Evolutionary conservation across 2,797 vertebrate genomes (phyloP), one percentile per base, ranked within the genome.

Genomic region (Xiphophorus birchmanni): DNA sequence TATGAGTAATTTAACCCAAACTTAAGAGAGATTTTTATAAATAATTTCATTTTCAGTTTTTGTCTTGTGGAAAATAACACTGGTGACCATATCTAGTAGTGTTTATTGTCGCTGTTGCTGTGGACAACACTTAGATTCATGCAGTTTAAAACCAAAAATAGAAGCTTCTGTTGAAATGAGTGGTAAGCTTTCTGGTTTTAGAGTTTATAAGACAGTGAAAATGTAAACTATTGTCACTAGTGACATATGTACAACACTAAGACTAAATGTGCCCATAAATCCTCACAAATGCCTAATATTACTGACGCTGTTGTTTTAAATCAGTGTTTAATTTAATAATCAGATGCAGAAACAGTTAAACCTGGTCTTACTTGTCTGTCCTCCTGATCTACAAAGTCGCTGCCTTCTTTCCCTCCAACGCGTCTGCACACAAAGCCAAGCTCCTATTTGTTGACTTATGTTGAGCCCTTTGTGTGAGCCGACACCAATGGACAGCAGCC

Each of bases 391-490:
- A 77, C 67, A 78, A 5, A 26, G 42, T 78, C 6, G 26, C 74
- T 2, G 29, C 80, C 69, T 79, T 79, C 74, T 73, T 84, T 84
- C 73, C 76, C 78, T 86, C 74, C 75, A 73, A 54, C 44, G 60
- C 52, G 40, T 37, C 29, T 58, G 26, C 23, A 79, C 77, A 86
- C 77, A 85, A 77, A 81, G 35, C 75, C 71, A 52, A 60, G 72
- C 76, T 73, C 48, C 58, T 13, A 42, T 72, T 75, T 86, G 89
- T 80, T 87, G 87, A 92, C 85, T 84, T 82, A 75, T 76, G 85
- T 90, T 86, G 76, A 75, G 75, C 78, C 23, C 80, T 86, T 87
- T 94, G 90, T 92, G 83, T 65, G 52, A 18, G 73, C 44, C 87
- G 87, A 81, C 79, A 84, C 71, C 81, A 77, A 75, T 84, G 80